Evolutionary conservation across 2,797 vertebrate species (phyloP).

Genomic region (Rhabdophis nuchalis): DNA sequence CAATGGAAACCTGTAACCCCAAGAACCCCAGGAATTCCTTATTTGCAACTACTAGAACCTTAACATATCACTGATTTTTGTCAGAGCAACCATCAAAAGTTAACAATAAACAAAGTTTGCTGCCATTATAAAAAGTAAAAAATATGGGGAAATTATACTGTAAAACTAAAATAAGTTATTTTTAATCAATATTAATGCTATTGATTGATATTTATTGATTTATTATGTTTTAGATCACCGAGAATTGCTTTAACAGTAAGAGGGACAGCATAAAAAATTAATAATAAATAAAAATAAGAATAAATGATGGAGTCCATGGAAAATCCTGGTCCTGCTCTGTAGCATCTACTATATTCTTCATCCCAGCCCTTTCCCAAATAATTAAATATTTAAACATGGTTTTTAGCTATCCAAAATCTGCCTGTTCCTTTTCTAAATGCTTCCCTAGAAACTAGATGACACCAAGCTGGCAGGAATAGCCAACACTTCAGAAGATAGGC

Average conservation of each 20-base stretch:
- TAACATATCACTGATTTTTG: background rate
- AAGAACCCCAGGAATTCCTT: background rate
- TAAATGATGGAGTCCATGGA: background rate
- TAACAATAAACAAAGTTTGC: background rate
- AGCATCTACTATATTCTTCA: background rate
- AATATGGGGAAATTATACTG: background rate
- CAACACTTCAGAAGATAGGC: too few relatives aligned
- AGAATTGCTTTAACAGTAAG: background rate
- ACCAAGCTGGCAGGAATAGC: too few relatives aligned
- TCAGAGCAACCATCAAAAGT: background rate
- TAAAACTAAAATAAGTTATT: background rate
- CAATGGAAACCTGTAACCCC: background rate
- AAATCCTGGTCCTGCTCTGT: background rate
- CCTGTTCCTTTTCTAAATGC: background rate
- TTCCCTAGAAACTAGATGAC: background rate
- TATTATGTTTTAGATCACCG: background rate
- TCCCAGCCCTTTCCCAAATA: background rate
- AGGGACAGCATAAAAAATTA: background rate
- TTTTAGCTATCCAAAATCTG: background rate
- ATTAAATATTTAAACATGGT: background rate
- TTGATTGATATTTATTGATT: background rate
- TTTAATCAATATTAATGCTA: background rate
- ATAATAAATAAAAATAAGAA: background rate
- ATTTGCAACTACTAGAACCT: background rate
- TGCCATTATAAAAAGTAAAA: background rate